Percentiles rank a stretch among this genome's conserved stretches.
Evolutionary conservation across 1,140 invertebrate species (phyloP).

Genomic region (Neodiprion fabricii): DNA sequence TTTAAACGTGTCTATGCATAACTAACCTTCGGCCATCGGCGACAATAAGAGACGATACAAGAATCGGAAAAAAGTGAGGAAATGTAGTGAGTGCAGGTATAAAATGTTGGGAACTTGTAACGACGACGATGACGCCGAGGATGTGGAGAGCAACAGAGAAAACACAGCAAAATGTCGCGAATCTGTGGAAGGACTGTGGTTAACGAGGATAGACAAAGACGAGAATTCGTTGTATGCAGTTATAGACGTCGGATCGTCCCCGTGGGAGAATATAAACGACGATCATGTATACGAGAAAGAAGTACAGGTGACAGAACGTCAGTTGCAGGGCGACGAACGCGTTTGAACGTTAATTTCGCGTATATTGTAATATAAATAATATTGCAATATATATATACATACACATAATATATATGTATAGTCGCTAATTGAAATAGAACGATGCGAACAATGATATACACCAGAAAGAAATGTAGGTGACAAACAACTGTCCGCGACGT

Average conservation of each 20-base stretch:
- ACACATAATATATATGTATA: too few relatives aligned
- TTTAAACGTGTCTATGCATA: constrained; percentile 17
- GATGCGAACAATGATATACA: not conserved
- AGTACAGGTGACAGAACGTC: not conserved
- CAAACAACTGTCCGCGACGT: not conserved
- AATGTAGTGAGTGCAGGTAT: constrained; percentile 43
- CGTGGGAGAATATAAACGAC: not conserved
- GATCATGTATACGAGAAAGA: constrained; percentile 12
- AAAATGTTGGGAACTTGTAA: constrained; percentile 21
- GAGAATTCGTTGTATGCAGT: too few relatives aligned
- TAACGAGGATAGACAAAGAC: constrained; percentile 32
- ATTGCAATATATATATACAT: too few relatives aligned
- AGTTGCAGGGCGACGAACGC: too few relatives aligned
- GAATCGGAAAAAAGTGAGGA: constrained; percentile 27
- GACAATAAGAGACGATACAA: not conserved
- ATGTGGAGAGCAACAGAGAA: constrained; percentile 55
- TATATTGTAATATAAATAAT: too few relatives aligned
- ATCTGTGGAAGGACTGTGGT: constrained; percentile 58
- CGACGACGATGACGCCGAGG: constrained; percentile 57
- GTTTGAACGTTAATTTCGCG: too few relatives aligned
- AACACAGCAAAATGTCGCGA: constrained; percentile 34
- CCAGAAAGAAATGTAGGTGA: constrained; percentile 7
- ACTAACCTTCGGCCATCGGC: constrained; percentile 4
- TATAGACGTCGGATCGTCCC: constrained; percentile 2
- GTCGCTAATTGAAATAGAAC: not conserved